These are phyloP conservation scores for Cassiopea andromeda DNA, from an alignment of 30 jellyfish, hydroid and myxozoan species.

Conservation along the genomic window DNA sequence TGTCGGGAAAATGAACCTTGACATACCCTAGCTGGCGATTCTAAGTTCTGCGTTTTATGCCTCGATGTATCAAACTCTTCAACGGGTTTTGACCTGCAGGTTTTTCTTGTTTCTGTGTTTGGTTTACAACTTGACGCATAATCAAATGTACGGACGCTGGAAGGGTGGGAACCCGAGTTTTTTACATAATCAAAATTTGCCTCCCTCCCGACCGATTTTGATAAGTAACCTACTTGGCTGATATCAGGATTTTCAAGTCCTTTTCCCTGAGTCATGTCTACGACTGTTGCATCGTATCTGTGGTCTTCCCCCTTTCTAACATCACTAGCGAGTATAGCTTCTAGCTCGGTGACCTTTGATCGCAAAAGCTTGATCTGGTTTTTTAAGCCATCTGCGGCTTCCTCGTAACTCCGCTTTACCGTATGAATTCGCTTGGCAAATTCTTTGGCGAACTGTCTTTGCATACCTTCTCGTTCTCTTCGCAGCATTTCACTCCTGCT, in stretches of 20 bases:
- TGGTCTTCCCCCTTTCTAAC: neutral
- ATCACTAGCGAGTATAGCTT: neutral
- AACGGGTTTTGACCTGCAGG: conserved; percentile 38
- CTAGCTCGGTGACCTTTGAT: conserved; percentile 53
- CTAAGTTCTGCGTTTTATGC: conserved; percentile 10
- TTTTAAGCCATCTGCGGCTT: conserved; percentile 81
- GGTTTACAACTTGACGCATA: conserved; percentile 28
- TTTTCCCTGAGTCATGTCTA: neutral
- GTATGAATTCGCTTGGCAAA: conserved; percentile 83
- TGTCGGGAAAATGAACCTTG: conserved; percentile 57
- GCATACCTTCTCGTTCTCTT: conserved; percentile 68
- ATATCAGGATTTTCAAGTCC: neutral
- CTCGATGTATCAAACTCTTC: conserved; percentile 13
- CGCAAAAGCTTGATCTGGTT: conserved; percentile 53
- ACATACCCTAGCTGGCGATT: neutral
- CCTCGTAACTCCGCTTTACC: conserved; percentile 80
- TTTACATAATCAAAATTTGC: neutral
- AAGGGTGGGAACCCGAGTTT: neutral
- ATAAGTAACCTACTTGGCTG: neutral
- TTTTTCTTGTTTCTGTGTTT: conserved; percentile 20
- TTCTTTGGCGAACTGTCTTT: conserved; percentile 81
- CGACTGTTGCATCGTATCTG: neutral
- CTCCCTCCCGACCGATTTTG: neutral
- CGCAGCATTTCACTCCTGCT: conserved; percentile 26
- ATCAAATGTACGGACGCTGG: conserved; percentile 41